Evolutionary conservation across 2,888 invertebrate species (phyloP).

Genomic region (Trypoxylon attenuatum): DNA sequence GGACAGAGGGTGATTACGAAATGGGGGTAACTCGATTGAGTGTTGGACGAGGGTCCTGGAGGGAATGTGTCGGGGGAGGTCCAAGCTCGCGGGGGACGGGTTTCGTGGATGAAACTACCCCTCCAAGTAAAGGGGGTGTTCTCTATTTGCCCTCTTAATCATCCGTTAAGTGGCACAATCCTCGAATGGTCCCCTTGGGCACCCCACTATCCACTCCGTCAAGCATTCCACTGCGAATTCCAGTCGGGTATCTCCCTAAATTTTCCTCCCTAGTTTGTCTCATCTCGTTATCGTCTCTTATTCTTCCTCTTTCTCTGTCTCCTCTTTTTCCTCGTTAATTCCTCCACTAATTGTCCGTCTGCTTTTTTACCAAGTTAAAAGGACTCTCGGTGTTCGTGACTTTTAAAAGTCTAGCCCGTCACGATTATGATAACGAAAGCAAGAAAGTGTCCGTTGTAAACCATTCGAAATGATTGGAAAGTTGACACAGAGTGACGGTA

Average conservation of each 20-base stretch:
- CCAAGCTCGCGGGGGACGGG: slow-evolving; percentile 3
- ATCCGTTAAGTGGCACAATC: slow-evolving; percentile 69
- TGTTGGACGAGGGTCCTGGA: slow-evolving; percentile 45
- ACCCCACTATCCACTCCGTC: background rate
- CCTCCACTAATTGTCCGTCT: background rate
- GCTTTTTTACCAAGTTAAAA: background rate
- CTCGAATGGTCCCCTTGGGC: slow-evolving; percentile 44
- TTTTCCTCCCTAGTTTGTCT: no score
- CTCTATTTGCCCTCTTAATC: slow-evolving; percentile 73
- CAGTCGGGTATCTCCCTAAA: no score
- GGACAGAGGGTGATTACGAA: slow-evolving; percentile 70
- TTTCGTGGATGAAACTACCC: slow-evolving; percentile 28
- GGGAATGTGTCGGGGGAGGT: slow-evolving; percentile 25
- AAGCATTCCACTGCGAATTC: background rate
- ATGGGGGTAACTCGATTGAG: slow-evolving; percentile 73
- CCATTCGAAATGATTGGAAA: slow-evolving; percentile 11
- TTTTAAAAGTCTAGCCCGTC: no score
- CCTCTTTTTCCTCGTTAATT: background rate
- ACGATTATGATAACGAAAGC: no score
- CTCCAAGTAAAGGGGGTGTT: slow-evolving; percentile 41
- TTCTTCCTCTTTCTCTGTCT: background rate
- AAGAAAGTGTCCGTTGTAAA: slow-evolving; percentile 7
- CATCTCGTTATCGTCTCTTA: no score
- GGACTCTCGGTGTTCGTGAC: background rate
- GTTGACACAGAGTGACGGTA: slow-evolving; percentile 1